Percentiles rank a stretch among this genome's conserved stretches.
Evolutionary conservation across 2,113 vertebrate genomes (phyloP).

Genomic region (Nicator chloris): DNA sequence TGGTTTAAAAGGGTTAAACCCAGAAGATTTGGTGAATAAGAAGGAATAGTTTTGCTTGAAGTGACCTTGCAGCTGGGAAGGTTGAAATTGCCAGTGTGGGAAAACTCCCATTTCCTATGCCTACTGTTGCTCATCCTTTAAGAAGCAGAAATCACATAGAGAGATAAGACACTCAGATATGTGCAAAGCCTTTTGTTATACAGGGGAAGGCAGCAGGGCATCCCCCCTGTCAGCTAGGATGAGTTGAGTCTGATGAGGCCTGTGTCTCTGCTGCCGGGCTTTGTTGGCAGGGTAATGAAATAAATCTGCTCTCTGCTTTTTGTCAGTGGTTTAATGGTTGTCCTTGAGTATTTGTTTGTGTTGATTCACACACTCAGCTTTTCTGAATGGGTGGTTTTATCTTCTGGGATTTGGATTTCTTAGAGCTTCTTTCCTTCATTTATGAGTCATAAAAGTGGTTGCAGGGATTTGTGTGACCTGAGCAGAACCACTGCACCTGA

Average conservation of each 20-base stretch:
- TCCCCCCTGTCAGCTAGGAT: accelerated
- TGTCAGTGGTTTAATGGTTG: not conserved
- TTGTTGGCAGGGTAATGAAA: not conserved
- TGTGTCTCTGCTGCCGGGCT: accelerated
- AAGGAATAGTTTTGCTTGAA: not conserved
- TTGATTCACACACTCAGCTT: not conserved
- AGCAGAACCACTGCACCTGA: not conserved
- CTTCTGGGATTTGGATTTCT: not conserved
- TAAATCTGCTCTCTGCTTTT: not conserved
- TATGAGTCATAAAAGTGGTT: accelerated
- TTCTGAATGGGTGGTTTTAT: not conserved
- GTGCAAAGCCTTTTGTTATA: not conserved
- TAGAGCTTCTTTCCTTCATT: accelerated
- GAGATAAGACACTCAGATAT: not conserved
- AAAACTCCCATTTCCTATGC: not conserved
- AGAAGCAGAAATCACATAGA: not conserved
- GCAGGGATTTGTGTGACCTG: not conserved
- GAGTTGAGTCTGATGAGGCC: not conserved
- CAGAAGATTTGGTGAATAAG: not conserved
- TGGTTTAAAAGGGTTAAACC: not conserved
- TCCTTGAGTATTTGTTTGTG: not conserved
- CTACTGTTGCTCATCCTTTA: not conserved
- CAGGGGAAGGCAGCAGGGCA: not conserved
- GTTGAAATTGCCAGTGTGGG: not conserved
- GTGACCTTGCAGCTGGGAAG: not conserved